Base-by-base conservation (phyloP, 2,888 invertebrate species). In the Epinotia bilunana region DNA sequence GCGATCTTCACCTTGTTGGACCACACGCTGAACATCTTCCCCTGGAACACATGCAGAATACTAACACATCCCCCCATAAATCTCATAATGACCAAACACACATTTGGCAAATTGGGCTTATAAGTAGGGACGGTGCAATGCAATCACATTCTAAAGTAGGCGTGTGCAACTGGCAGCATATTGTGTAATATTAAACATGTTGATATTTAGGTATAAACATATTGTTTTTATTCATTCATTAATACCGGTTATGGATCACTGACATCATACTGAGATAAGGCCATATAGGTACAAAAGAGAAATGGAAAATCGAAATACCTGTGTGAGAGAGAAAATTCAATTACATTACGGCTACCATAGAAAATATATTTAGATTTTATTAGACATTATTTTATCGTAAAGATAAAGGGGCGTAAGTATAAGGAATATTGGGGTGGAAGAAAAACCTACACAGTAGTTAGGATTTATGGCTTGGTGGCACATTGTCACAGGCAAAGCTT, bases 1-100 rank as follows among this genome's bases (percentile, higher is more conserved):
- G 80, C 70, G 2, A 80, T 57, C 77, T 84, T 86, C 46, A 84
- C 76, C 76, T 81, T 83, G 4, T 80, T 68, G 53, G 83, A 80
- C 83, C 82, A 82, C 28, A 75, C 77, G 6, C 73, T 77, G 28
- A 79, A 69, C 81, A 81, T 79, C 55, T 79, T 78, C 43, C 77
- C 78, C 82, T 81, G 77, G 39, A 73, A 72, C 20, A 67, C 12
- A 61, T 18, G n/a, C 0, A 7, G 2, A 13, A 13, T 20, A 18
- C n/a, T 33, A 16, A 58, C n/a, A 23, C 9, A 23, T 43, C 13
- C n/a, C 43, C 43, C 5, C 23, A 28, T 28, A 28, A 28, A 28
- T 28, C 6, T 16, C 9, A 9, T 7, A 16, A 23, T n/a, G n/a
- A 13, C 13, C 6, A 5, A 3, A 53, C n/a, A 53, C 6, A n/a